Evolutionary conservation across 2,888 invertebrate species (phyloP).

Genomic region (Syrphus vitripennis): DNA sequence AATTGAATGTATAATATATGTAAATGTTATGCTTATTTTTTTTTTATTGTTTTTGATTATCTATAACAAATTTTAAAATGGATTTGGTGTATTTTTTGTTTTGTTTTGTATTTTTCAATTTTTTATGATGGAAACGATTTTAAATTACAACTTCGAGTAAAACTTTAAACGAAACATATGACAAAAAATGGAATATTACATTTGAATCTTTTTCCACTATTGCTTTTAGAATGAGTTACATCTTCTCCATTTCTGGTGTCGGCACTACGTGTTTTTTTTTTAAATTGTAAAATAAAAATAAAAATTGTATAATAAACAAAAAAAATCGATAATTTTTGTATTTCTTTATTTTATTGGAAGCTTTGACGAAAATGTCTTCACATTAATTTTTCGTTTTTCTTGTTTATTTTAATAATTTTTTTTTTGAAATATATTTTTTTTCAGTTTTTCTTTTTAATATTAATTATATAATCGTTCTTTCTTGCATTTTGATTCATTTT

Average conservation of each 20-base stretch:
- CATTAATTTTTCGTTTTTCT: slow-evolving; percentile 52
- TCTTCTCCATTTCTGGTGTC: slow-evolving; percentile 31
- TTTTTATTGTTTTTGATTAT: slow-evolving; percentile 23
- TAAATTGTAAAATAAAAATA: slow-evolving; percentile 23
- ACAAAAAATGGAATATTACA: slow-evolving; percentile 26
- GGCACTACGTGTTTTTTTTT: slow-evolving; percentile 54
- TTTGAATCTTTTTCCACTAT: slow-evolving; percentile 49
- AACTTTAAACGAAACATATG: slow-evolving; percentile 37
- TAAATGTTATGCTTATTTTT: slow-evolving; percentile 22
- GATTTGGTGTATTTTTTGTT: slow-evolving; percentile 51
- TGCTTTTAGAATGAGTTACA: slow-evolving; percentile 50
- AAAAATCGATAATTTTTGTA: slow-evolving; percentile 63
- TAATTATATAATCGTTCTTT: slow-evolving; percentile 67
- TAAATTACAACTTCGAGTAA: slow-evolving; percentile 41
- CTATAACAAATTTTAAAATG: slow-evolving; percentile 55
- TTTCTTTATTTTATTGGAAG: slow-evolving; percentile 67
- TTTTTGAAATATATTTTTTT: slow-evolving; percentile 25
- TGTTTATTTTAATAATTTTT: slow-evolving; percentile 38
- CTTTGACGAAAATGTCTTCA: slow-evolving; percentile 62
- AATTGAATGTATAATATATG: slow-evolving; percentile 40
- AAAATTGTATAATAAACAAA: slow-evolving; percentile 23
- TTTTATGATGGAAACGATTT: slow-evolving; percentile 38
- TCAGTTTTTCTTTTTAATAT: background rate
- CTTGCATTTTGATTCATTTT: slow-evolving; percentile 55
- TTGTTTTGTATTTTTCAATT: background rate